Evolutionary conservation across 2,797 vertebrate species (phyloP).

Genomic region (Perodicticus potto): DNA sequence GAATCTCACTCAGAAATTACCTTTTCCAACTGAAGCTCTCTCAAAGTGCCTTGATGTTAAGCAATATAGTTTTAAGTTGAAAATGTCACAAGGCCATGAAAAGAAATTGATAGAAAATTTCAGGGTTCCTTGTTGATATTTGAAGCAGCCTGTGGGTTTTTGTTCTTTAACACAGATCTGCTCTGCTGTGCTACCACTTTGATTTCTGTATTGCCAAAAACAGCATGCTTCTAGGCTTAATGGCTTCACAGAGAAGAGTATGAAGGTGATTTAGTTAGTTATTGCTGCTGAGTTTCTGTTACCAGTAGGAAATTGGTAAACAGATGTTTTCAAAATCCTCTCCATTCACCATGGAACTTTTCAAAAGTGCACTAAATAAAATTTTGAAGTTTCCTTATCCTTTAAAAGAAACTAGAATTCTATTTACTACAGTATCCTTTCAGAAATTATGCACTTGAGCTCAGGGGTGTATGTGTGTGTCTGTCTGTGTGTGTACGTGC

Average conservation of each 20-base stretch:
- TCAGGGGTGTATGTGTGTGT: background rate
- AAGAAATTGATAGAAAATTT: constrained; percentile 93
- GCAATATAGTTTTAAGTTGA: constrained; percentile 93
- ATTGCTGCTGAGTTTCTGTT: constrained; percentile 89
- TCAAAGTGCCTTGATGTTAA: constrained; percentile 93
- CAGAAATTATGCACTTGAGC: constrained; percentile 65
- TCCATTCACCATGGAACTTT: constrained; percentile 85
- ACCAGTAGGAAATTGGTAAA: constrained; percentile 89
- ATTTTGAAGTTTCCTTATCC: constrained; percentile 79
- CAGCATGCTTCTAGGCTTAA: constrained; percentile 94
- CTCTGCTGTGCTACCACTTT: constrained; percentile 91
- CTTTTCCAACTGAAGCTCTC: constrained; percentile 91
- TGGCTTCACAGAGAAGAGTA: constrained; percentile 92
- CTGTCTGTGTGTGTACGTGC: too few relatives aligned
- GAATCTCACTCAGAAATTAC: constrained; percentile 93
- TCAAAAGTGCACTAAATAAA: constrained; percentile 86
- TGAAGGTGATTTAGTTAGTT: constrained; percentile 92
- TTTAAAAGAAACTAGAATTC: constrained; percentile 70
- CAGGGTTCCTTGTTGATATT: constrained; percentile 94
- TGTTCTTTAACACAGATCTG: constrained; percentile 92
- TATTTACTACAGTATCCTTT: constrained; percentile 48
- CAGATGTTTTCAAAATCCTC: constrained; percentile 86
- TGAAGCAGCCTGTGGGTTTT: constrained; percentile 94
- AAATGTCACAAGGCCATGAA: constrained; percentile 92
- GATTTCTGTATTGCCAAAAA: constrained; percentile 92